These are phyloP conservation scores for Tachina lurida DNA, from an alignment of 2,888 invertebrate species.

Conservation along the genomic window DNA sequence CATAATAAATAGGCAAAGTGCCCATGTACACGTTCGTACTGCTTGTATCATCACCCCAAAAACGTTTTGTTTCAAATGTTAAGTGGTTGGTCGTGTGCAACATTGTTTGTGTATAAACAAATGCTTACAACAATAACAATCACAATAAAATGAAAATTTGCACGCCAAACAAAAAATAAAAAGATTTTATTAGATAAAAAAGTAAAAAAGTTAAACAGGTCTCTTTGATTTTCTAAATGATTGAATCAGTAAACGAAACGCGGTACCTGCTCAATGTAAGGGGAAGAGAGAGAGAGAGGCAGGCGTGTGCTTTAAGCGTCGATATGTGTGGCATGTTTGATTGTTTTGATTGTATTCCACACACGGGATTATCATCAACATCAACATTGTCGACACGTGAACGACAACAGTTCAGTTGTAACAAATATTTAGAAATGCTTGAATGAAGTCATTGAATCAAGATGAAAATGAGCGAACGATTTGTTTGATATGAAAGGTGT, in stretches of 20 bases:
- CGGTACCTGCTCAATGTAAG: not conserved
- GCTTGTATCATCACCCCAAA: slow-evolving; percentile 38
- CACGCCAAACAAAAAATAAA: not conserved
- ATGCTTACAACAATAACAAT: slow-evolving; percentile 53
- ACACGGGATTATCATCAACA: slow-evolving; percentile 61
- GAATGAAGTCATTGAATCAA: slow-evolving; percentile 43
- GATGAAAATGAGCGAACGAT: slow-evolving; percentile 46
- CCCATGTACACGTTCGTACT: not conserved
- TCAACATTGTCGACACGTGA: slow-evolving; percentile 65
- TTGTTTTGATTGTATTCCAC: slow-evolving; percentile 65
- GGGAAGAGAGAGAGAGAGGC: not conserved
- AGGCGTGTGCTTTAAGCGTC: slow-evolving; percentile 49
- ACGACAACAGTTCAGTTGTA: slow-evolving; percentile 50
- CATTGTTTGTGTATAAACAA: slow-evolving; percentile 66
- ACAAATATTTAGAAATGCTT: slow-evolving; percentile 23
- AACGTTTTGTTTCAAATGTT: slow-evolving; percentile 45
- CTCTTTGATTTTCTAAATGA: slow-evolving; percentile 67
- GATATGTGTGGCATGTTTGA: slow-evolving; percentile 60
- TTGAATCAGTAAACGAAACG: slow-evolving; percentile 36
- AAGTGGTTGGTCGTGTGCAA: slow-evolving; percentile 69
- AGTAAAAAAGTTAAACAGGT: slow-evolving; percentile 67
- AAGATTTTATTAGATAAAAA: slow-evolving; percentile 35
- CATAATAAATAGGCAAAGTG: slow-evolving; percentile 17
- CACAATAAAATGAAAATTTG: slow-evolving; percentile 49
- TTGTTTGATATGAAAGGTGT: slow-evolving; percentile 70